phyloP scores from a whole-genome alignment of 1,140 invertebrate genomes.

The Oreohelix idahoensis region DNA sequence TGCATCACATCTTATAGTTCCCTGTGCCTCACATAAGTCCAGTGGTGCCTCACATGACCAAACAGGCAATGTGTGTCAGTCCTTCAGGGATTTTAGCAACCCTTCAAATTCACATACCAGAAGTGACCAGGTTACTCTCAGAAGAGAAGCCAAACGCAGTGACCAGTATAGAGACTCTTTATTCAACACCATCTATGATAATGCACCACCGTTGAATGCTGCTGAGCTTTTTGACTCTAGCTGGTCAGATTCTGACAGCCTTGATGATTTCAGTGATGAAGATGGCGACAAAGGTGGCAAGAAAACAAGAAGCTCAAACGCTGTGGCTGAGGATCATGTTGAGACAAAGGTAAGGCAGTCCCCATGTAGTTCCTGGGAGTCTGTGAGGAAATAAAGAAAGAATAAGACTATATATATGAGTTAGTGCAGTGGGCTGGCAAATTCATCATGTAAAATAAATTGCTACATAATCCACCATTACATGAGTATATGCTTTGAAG shows the following conservation, averaged over 20 bases:
- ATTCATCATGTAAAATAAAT: too few relatives aligned
- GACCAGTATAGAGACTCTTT: constrained; percentile 33
- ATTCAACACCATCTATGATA: constrained; percentile 33
- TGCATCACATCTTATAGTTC: too few relatives aligned
- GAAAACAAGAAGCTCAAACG: background rate
- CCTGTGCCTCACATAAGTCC: too few relatives aligned
- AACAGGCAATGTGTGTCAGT: too few relatives aligned
- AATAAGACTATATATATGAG: too few relatives aligned
- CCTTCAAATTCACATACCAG: background rate
- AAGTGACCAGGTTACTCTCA: constrained; percentile 18
- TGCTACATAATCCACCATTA: too few relatives aligned
- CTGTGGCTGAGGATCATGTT: background rate
- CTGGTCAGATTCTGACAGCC: constrained; percentile 61
- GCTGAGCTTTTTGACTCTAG: constrained; percentile 60
- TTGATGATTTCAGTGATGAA: constrained; percentile 48
- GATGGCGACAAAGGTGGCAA: constrained; percentile 32
- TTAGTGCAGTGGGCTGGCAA: too few relatives aligned
- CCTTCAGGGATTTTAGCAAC: background rate
- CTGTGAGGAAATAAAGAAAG: too few relatives aligned
- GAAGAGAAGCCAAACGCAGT: constrained; percentile 17
- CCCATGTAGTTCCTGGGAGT: too few relatives aligned
- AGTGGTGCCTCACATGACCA: too few relatives aligned
- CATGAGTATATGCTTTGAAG: too few relatives aligned
- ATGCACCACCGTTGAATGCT: constrained; percentile 42
- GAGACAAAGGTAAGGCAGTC: constrained; percentile 7